Conservation (phyloP, 2,888 invertebrate species). For the Drepana falcataria region DNA sequence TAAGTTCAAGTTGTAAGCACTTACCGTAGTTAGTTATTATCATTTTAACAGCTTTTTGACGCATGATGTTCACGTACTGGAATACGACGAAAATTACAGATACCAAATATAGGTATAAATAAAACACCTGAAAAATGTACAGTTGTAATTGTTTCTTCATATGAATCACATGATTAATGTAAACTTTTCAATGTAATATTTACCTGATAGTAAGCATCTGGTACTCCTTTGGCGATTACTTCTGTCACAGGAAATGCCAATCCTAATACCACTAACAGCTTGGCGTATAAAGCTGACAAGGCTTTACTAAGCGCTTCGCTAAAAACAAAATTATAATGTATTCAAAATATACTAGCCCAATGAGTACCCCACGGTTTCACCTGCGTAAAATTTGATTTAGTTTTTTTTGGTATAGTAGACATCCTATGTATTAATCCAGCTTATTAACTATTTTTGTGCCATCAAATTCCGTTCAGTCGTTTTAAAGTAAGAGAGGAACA, state of each 20-base stretch:
- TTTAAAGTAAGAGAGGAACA: no score
- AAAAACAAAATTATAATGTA: constrained; percentile 24
- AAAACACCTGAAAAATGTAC: constrained; percentile 83
- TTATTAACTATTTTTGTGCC: no score
- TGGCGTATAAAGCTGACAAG: constrained; percentile 90
- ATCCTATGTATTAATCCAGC: no score
- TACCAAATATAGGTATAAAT: constrained; percentile 87
- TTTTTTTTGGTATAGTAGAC: no score
- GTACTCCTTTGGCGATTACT: constrained; percentile 87
- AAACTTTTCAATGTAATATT: background rate
- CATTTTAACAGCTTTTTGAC: constrained; percentile 80
- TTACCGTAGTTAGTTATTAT: constrained; percentile 77
- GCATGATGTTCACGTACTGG: constrained; percentile 82
- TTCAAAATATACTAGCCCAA: background rate
- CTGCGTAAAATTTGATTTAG: no score
- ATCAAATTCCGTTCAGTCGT: no score
- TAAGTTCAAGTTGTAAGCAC: constrained; percentile 21
- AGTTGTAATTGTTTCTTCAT: no score
- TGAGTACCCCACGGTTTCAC: no score
- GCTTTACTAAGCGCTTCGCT: constrained; percentile 86
- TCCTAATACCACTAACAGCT: constrained; percentile 89
- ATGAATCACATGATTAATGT: no score
- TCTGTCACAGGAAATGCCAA: constrained; percentile 93
- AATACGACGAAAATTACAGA: constrained; percentile 88
- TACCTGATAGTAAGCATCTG: constrained; percentile 86